Evolutionary conservation across 2,797 vertebrate genomes (phyloP).

Genomic region (Danio albolineatus): DNA sequence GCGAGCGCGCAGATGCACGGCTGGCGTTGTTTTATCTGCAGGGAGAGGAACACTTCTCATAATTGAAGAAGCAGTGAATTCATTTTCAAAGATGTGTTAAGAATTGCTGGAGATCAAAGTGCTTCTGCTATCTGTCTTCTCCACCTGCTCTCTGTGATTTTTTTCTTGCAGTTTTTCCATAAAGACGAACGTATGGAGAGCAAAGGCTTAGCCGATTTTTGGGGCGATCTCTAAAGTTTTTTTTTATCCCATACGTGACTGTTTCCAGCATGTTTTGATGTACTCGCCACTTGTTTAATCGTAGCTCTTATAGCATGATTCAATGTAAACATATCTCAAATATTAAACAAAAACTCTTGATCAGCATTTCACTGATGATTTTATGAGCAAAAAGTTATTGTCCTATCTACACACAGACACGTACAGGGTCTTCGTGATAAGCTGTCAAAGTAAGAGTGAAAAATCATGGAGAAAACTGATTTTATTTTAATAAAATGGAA

Average conservation of each 20-base stretch:
- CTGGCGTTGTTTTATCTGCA: constrained; percentile 50
- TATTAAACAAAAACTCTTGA: too few species aligned
- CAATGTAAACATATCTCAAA: background rate
- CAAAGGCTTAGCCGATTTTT: constrained; percentile 40
- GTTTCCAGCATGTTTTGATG: constrained; percentile 16
- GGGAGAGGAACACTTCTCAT: constrained; percentile 50
- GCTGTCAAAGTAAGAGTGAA: too few species aligned
- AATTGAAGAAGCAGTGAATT: constrained; percentile 51
- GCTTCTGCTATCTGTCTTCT: constrained; percentile 38
- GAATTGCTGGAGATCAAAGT: constrained; percentile 52
- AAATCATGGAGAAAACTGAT: too few species aligned
- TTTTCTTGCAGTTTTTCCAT: constrained; percentile 24
- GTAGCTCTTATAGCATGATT: background rate
- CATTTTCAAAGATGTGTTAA: constrained; percentile 53
- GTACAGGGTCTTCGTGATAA: too few species aligned
- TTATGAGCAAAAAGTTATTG: too few species aligned
- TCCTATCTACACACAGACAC: too few species aligned
- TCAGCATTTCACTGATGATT: too few species aligned
- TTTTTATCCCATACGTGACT: background rate
- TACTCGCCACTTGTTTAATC: background rate
- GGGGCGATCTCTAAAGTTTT: constrained; percentile 20
- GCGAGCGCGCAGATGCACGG: constrained; percentile 4
- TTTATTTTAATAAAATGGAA: too few species aligned
- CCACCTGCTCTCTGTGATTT: constrained; percentile 44
- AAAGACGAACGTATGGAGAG: constrained; percentile 27